Conservation (phyloP, 2,888 invertebrate genomes). For the Agrilus cyanescens region DNA sequence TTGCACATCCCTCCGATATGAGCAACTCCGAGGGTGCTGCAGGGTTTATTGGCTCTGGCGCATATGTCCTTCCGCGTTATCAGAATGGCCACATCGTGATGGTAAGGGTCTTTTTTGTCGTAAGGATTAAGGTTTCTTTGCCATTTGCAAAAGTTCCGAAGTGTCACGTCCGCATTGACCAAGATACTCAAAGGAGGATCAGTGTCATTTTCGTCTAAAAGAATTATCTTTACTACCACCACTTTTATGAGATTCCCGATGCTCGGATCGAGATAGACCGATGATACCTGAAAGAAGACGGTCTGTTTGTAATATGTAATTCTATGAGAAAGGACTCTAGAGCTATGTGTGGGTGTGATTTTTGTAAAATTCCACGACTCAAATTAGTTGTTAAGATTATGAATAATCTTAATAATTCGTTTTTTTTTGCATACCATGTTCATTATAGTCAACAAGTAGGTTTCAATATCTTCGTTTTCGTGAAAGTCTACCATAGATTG, state of each 20-base stretch:
- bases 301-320: too few relatives aligned
- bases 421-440: constrained; percentile 72
- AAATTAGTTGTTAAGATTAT: too few relatives aligned
- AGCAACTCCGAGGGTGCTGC: constrained; percentile 73
- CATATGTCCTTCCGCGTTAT: constrained; percentile 71
- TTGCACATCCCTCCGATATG: constrained; percentile 86
- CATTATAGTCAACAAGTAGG: constrained; percentile 82
- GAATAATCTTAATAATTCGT: too few relatives aligned
- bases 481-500: constrained; percentile 80
- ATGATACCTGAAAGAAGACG: constrained; percentile 49
- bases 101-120: constrained; percentile 70
- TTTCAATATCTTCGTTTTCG: constrained; percentile 65
- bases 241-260: constrained; percentile 86
- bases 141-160: constrained; percentile 78
- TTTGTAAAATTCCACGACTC: too few relatives aligned
- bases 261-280: constrained; percentile 74
- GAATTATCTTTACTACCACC: constrained; percentile 74
- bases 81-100: constrained; percentile 82
- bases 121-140: constrained; percentile 63
- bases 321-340: too few relatives aligned
- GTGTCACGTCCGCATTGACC: constrained; percentile 70
- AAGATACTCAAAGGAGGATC: constrained; percentile 58
- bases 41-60: constrained; percentile 39
- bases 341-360: too few relatives aligned
- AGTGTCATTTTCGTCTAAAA: constrained; percentile 51